These are phyloP conservation scores for Megalurothrips usitatus DNA, from an alignment of 2,888 invertebrate species.

Conservation along the genomic window DNA sequence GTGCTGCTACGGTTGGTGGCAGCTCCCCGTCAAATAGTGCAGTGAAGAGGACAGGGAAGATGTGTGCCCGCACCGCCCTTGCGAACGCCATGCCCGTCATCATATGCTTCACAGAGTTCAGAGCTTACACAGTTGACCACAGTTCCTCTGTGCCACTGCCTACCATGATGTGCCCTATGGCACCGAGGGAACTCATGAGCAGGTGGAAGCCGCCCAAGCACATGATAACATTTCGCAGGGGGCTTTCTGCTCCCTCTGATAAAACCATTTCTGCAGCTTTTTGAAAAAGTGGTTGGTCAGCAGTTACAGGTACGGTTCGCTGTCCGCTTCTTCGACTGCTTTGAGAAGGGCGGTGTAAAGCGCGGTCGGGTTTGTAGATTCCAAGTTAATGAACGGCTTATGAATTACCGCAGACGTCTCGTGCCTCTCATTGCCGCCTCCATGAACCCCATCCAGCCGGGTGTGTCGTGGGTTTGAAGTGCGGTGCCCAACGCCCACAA, in stretches of 20 bases:
- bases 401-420: not conserved
- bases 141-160: conserved; percentile 44
- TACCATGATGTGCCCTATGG: conserved; percentile 42
- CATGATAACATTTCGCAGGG: conserved; percentile 33
- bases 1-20: no score
- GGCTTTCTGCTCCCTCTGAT: conserved; percentile 33
- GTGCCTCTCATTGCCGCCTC: not conserved
- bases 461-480: not conserved
- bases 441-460: conserved; percentile 38
- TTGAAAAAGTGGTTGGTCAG: conserved; percentile 41
- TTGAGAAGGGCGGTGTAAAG: conserved; percentile 35
- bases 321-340: conserved; percentile 37
- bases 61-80: conserved; percentile 40
- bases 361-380: conserved; percentile 37
- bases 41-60: conserved; percentile 36
- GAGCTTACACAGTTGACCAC: conserved; percentile 40
- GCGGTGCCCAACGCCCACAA: no score
- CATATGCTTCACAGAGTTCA: conserved; percentile 40
- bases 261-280: conserved; percentile 41
- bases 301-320: conserved; percentile 39
- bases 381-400: conserved; percentile 37
- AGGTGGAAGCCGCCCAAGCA: conserved; percentile 41
- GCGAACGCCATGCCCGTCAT: conserved; percentile 41
- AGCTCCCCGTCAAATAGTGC: no score
- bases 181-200: conserved; percentile 42